Percentiles rank a stretch among this genome's conserved stretches.
phyloP scores from a whole-genome alignment of 2,113 vertebrate species.

The Cercopithecus mona region DNA sequence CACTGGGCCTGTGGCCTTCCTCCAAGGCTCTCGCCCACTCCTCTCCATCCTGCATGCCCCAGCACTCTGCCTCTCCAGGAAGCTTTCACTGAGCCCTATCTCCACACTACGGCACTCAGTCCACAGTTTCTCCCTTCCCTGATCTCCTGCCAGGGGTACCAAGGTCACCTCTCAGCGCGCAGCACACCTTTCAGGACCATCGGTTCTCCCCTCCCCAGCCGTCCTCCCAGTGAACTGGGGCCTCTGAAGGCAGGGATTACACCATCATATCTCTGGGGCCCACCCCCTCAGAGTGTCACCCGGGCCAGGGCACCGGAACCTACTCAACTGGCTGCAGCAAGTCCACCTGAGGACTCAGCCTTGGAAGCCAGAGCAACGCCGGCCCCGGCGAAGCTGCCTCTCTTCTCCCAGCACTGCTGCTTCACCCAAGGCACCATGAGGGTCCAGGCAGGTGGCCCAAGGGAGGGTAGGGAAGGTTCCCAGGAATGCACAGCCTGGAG shows the following conservation, averaged over 20 bases:
- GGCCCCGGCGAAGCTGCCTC: background rate
- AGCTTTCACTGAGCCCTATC: background rate
- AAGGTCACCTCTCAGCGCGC: background rate
- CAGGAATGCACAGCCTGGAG: background rate
- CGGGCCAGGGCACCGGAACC: background rate
- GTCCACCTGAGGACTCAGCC: background rate
- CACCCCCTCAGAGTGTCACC: background rate
- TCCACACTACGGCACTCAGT: rapidly evolving
- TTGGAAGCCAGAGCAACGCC: background rate
- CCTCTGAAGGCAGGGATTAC: background rate
- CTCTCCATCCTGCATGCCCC: background rate
- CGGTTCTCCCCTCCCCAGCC: background rate
- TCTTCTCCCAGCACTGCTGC: background rate
- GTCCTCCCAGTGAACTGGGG: background rate
- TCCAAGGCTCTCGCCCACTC: background rate
- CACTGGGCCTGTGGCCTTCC: background rate
- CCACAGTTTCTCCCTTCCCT: background rate
- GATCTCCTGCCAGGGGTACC: background rate
- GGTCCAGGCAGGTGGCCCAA: background rate
- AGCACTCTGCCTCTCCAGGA: background rate
- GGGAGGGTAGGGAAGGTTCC: background rate
- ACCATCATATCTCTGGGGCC: too few relatives aligned
- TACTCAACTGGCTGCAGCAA: background rate
- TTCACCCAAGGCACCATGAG: background rate
- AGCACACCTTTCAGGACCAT: background rate